Percentiles rank a stretch among this genome's conserved stretches.
Conservation (phyloP, 2,888 invertebrate genomes). For the Sepiola atlantica region DNA sequence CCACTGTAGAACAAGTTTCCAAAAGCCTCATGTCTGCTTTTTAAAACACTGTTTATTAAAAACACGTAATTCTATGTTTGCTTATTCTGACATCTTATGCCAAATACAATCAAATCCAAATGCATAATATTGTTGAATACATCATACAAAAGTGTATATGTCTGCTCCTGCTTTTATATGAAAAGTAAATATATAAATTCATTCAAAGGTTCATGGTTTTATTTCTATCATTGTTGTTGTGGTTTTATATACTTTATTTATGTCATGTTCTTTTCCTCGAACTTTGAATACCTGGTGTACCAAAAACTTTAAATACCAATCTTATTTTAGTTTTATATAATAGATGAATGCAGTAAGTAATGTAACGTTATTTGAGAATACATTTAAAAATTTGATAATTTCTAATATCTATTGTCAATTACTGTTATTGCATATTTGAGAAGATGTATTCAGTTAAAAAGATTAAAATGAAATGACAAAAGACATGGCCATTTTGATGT, state of each 20-base stretch:
- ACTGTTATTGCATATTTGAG: background rate
- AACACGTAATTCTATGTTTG: constrained; percentile 16
- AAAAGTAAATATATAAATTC: background rate
- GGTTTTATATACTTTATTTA: background rate
- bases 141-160: background rate
- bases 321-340: background rate
- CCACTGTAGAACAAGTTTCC: background rate
- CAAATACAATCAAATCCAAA: background rate
- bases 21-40: constrained; percentile 2
- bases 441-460: background rate
- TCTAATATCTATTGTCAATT: background rate
- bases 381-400: background rate
- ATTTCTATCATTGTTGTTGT: background rate
- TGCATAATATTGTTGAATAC: background rate
- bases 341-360: background rate
- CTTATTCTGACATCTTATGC: constrained; percentile 18
- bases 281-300: background rate
- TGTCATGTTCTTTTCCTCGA: background rate
- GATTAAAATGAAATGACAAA: background rate
- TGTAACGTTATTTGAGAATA: background rate
- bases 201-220: background rate
- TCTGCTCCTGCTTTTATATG: background rate
- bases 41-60: background rate
- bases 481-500: background rate
- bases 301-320: background rate